These are phyloP conservation scores for Perizoma affinitatum DNA, from an alignment of 2,888 invertebrate genomes.

Conservation along the genomic window DNA sequence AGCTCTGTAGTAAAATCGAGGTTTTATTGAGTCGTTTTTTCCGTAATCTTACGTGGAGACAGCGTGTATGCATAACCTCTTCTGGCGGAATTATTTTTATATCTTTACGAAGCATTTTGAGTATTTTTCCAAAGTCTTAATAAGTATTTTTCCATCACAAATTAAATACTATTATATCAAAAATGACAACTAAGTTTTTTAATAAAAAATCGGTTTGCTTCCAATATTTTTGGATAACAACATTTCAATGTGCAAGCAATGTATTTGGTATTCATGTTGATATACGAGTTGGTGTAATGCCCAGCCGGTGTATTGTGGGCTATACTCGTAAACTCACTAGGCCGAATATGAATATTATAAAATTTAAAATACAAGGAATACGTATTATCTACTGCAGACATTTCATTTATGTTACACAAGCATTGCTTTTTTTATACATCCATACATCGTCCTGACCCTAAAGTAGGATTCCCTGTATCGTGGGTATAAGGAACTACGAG, in stretches of 20 bases:
- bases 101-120: conserved; percentile 12
- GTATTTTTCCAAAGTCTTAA: background rate
- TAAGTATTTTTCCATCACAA: too few relatives aligned
- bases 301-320: conserved; percentile 48
- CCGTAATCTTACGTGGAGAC: conserved; percentile 45
- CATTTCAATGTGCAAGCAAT: conserved; percentile 33
- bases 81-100: conserved; percentile 37
- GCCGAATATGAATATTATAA: conserved; percentile 18
- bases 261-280: conserved; percentile 52
- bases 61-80: conserved; percentile 41
- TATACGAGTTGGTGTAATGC: conserved; percentile 50
- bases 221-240: conserved; percentile 7
- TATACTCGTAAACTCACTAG: conserved; percentile 28
- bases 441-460: too few relatives aligned
- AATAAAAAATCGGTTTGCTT: background rate
- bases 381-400: too few relatives aligned
- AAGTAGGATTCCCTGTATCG: too few relatives aligned
- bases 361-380: conserved; percentile 16
- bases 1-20: conserved; percentile 53
- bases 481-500: too few relatives aligned
- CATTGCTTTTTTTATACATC: too few relatives aligned
- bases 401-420: too few relatives aligned
- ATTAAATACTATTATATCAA: too few relatives aligned
- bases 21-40: conserved; percentile 59
- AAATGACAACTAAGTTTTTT: conserved; percentile 1